phyloP scores from a whole-genome alignment of 2,797 vertebrate species.

The Cynopterus sphinx region DNA sequence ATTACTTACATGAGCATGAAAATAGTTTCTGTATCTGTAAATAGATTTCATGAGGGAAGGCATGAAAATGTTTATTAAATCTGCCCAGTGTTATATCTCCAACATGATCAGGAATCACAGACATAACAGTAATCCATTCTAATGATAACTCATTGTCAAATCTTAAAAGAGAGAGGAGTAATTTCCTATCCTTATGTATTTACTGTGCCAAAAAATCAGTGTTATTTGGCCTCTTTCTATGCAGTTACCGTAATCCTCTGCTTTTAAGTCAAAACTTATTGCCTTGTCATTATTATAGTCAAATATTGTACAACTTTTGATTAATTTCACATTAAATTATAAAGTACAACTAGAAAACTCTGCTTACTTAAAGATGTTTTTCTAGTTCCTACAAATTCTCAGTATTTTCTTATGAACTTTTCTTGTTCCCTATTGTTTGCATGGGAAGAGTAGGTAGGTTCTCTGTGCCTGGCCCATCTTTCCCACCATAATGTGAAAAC shows the following conservation, averaged over 20 bases:
- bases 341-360: background rate
- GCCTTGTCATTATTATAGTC: background rate
- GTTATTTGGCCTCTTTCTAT: background rate
- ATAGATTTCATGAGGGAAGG: background rate
- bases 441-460: background rate
- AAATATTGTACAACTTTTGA: conserved; percentile 2
- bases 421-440: background rate
- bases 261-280: conserved; percentile 37
- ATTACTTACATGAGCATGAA: background rate
- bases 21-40: conserved; percentile 8
- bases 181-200: background rate
- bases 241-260: background rate
- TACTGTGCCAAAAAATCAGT: background rate
- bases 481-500: conserved; percentile 31
- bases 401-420: conserved; percentile 32
- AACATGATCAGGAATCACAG: background rate
- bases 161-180: background rate
- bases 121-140: background rate
- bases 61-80: background rate
- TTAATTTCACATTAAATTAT: conserved; percentile 36
- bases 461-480: background rate
- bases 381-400: conserved; percentile 43
- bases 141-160: background rate
- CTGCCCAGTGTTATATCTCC: background rate
- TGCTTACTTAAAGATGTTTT: background rate